A percentile compares a stretch with the other conserved stretches of the same genome.
These are phyloP conservation scores for Neosilurus mollespiculum DNA, from an alignment of 2,797 vertebrate species.

Conservation along the genomic window DNA sequence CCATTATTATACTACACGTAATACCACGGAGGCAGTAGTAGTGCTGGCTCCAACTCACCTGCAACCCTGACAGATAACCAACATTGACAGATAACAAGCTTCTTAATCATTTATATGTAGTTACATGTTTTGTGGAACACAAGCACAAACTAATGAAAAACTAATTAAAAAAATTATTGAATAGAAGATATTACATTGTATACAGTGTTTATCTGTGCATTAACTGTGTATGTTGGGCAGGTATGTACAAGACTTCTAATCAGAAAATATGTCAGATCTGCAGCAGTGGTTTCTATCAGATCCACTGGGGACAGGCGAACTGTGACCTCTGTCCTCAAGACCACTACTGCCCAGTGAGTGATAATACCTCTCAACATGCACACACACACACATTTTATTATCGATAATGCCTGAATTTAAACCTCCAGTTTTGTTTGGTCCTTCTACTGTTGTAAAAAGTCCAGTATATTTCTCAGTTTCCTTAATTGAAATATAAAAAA, in stretches of 20 bases:
- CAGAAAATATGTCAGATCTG: slow-evolving; percentile 80
- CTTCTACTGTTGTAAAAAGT: not conserved
- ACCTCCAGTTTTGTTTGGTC: not conserved
- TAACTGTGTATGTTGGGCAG: slow-evolving; percentile 64
- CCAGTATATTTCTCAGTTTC: not conserved
- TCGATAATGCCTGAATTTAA: not conserved
- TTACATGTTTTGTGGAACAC: too few species aligned
- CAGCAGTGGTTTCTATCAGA: slow-evolving; percentile 78
- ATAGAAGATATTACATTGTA: not conserved
- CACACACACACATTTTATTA: not conserved
- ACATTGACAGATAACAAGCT: too few species aligned
- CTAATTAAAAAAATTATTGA: too few species aligned
- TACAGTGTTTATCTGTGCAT: not conserved
- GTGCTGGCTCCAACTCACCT: too few species aligned
- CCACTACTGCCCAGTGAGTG: slow-evolving; percentile 88
- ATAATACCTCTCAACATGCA: not conserved
- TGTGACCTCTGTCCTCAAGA: slow-evolving; percentile 85
- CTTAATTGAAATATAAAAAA: not conserved
- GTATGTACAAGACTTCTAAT: slow-evolving; percentile 76
- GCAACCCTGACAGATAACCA: too few species aligned
- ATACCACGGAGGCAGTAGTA: not conserved
- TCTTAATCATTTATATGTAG: too few species aligned
- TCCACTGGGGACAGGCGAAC: slow-evolving; percentile 74
- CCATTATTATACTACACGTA: not conserved
- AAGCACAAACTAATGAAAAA: too few species aligned